phyloP scores from a whole-genome alignment of 2,113 vertebrate genomes.

The Dolichotis patagonum region DNA sequence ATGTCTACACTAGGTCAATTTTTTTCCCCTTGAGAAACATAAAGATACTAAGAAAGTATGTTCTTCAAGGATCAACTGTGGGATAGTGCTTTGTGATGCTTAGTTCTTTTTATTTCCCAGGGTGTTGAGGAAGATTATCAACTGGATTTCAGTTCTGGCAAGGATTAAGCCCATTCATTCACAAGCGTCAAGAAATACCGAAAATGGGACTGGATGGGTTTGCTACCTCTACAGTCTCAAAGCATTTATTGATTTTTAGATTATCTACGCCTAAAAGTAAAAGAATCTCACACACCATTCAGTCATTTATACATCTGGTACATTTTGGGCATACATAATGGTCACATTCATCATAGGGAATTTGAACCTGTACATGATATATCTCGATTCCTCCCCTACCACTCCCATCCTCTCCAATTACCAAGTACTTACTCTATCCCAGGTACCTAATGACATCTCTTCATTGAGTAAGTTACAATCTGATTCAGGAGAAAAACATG shows the following conservation, averaged over 20 bases:
- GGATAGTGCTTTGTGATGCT: background rate
- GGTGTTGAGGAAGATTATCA: slow-evolving; percentile 91
- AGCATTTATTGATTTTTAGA: background rate
- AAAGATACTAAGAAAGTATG: background rate
- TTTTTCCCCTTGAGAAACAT: background rate
- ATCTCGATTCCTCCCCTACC: too few relatives aligned
- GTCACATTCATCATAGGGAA: too few relatives aligned
- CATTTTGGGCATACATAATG: too few relatives aligned
- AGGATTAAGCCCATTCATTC: slow-evolving; percentile 91
- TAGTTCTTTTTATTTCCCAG: slow-evolving; percentile 80
- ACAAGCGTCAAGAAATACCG: slow-evolving; percentile 83
- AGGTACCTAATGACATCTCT: background rate
- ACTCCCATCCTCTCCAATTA: background rate
- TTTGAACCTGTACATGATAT: too few relatives aligned
- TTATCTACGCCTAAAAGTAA: background rate
- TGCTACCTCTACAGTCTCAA: background rate
- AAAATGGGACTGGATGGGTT: background rate
- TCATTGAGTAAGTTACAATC: background rate
- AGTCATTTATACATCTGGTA: background rate
- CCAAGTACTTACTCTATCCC: background rate
- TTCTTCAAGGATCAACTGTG: background rate
- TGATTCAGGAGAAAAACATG: background rate
- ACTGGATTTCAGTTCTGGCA: slow-evolving; percentile 92
- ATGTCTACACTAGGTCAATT: background rate
- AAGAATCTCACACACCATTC: background rate